These are phyloP conservation scores for Eidolon dupreanum DNA, from an alignment of 2,797 vertebrate species.

Conservation along the genomic window DNA sequence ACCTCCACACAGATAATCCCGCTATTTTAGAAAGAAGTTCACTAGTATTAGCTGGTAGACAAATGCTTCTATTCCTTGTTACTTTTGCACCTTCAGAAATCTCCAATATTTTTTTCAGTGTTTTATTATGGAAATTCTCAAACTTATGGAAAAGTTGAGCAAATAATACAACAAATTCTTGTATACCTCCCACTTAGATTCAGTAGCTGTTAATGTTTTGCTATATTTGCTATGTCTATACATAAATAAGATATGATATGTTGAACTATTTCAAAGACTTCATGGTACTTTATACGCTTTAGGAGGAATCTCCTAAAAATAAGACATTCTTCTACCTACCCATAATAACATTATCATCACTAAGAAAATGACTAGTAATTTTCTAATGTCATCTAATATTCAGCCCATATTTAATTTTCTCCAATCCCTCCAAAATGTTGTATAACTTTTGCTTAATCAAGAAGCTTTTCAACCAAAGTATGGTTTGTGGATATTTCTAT, in stretches of 20 bases:
- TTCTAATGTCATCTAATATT: background rate
- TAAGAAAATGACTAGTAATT: background rate
- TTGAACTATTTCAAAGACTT: background rate
- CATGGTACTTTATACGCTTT: background rate
- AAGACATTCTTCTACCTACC: background rate
- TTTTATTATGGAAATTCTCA: conserved; percentile 9
- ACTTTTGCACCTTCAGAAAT: background rate
- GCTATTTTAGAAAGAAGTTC: background rate
- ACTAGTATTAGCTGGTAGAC: background rate
- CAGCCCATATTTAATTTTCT: background rate
- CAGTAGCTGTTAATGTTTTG: background rate
- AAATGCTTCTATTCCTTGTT: background rate
- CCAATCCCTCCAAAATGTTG: background rate
- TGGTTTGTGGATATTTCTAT: background rate
- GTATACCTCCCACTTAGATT: background rate
- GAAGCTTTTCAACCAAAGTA: background rate
- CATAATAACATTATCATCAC: background rate
- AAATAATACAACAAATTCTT: background rate
- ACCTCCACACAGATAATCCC: background rate
- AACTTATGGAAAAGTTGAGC: background rate
- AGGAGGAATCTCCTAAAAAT: background rate
- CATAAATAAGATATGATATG: background rate
- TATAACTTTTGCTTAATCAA: background rate
- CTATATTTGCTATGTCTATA: background rate
- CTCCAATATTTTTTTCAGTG: background rate